Conservation (phyloP, 2,797 vertebrate genomes). For the Pteronotus mesoamericanus region DNA sequence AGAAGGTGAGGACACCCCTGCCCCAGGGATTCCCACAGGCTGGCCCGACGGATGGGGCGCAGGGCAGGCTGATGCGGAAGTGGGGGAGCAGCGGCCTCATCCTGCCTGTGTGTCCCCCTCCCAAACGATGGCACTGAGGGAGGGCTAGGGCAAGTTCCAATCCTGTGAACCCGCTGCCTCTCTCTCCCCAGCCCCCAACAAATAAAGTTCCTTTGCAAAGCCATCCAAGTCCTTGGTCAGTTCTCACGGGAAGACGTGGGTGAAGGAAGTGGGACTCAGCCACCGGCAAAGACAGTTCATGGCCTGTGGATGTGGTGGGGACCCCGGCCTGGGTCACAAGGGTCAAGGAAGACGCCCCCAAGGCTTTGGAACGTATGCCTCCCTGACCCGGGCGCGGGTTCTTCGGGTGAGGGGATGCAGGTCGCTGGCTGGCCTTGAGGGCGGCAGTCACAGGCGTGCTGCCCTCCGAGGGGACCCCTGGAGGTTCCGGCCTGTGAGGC, state of each 20-base stretch:
- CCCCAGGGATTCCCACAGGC: not conserved
- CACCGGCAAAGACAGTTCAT: not conserved
- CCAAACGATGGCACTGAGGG: too few species aligned
- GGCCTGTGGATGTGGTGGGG: not conserved
- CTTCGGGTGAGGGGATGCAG: not conserved
- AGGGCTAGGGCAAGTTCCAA: not conserved
- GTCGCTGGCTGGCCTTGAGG: not conserved
- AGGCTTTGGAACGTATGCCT: not conserved
- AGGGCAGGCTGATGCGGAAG: not conserved
- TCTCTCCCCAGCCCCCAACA: not conserved
- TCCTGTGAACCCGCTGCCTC: not conserved
- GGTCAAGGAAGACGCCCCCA: not conserved
- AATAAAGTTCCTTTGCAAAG: constrained; percentile 34
- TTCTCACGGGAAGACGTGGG: not conserved
- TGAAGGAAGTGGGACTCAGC: not conserved
- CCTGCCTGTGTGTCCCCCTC: not conserved
- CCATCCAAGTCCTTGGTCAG: not conserved
- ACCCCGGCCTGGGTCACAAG: not conserved
- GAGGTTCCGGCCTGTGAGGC: not conserved
- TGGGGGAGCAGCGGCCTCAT: not conserved
- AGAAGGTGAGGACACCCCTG: not conserved
- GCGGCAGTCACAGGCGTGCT: not conserved
- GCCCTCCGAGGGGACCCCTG: not conserved
- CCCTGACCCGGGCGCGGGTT: not conserved
- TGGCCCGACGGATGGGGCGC: not conserved